Percentiles rank a stretch among this genome's conserved stretches.
phyloP scores from a whole-genome alignment of 2,113 vertebrate genomes.

The Malurus elegans region DNA sequence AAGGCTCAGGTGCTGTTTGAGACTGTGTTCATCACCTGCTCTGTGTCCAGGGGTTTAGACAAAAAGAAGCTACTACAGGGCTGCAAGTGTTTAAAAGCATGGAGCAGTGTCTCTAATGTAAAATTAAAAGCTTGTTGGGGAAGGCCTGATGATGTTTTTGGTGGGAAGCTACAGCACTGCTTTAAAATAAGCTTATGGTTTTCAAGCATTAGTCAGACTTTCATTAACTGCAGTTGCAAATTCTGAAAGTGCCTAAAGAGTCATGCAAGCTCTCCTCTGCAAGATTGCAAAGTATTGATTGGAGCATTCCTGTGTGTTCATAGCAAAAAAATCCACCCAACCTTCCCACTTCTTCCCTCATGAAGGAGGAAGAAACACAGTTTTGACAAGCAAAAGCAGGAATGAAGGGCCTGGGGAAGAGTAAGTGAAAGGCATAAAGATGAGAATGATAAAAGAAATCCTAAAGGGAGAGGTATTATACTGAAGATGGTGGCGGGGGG shows the following conservation, averaged over 20 bases:
- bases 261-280: constrained; percentile 23
- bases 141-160: background rate
- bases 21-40: rapidly evolving
- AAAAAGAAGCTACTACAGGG: background rate
- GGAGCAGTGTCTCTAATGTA: background rate
- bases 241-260: background rate
- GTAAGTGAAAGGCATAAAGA: constrained; percentile 33
- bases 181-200: constrained; percentile 34
- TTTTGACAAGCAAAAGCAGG: constrained; percentile 46
- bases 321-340: background rate
- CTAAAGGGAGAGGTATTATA: constrained; percentile 1
- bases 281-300: background rate
- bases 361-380: constrained; percentile 1
- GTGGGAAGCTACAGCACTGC: background rate
- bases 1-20: background rate
- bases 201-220: constrained; percentile 48
- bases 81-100: background rate
- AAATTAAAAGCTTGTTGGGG: background rate
- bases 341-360: constrained; percentile 25
- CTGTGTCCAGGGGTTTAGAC: background rate
- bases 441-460: constrained; percentile 45
- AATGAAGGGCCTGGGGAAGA: constrained; percentile 34
- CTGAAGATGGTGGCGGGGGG: background rate
- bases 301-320: background rate
- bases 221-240: constrained; percentile 38